Conservation (phyloP, 64 coral and sea anemone species). For the Acropora yongei region DNA sequence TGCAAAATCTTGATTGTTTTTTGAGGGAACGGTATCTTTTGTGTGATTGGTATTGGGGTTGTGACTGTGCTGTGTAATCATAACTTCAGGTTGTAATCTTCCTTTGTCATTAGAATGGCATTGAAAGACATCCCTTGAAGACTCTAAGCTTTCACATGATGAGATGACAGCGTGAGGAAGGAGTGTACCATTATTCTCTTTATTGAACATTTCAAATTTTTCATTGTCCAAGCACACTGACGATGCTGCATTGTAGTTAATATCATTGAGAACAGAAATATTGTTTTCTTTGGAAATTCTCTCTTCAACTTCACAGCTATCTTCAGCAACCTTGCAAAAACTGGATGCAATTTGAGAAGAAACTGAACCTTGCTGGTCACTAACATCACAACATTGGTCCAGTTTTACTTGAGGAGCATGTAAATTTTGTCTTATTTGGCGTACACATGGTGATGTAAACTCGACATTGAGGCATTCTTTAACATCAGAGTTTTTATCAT, state of each 20-base stretch:
- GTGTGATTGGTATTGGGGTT: too few relatives aligned
- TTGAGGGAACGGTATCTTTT: neutral
- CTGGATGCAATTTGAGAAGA: neutral
- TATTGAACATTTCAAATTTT: neutral
- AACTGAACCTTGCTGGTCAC: too few relatives aligned
- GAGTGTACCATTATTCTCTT: neutral
- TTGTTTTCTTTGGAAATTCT: neutral
- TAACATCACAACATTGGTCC: neutral
- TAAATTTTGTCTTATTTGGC: too few relatives aligned
- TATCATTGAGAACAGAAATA: neutral
- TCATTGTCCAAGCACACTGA: neutral
- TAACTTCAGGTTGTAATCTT: neutral
- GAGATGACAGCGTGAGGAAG: neutral
- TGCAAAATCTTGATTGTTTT: neutral
- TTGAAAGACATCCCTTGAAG: neutral
- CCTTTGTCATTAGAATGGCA: neutral
- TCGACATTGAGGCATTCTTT: neutral
- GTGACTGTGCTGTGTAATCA: too few relatives aligned
- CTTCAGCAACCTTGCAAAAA: neutral
- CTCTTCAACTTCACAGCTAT: neutral
- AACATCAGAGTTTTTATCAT: neutral
- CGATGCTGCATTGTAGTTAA: neutral
- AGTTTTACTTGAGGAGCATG: neutral
- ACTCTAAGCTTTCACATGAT: neutral
- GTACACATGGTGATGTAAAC: too few relatives aligned